Percentiles rank a stretch among this genome's conserved stretches.
phyloP scores from a whole-genome alignment of 2,797 vertebrate genomes.

The Loris lydekkerianus region DNA sequence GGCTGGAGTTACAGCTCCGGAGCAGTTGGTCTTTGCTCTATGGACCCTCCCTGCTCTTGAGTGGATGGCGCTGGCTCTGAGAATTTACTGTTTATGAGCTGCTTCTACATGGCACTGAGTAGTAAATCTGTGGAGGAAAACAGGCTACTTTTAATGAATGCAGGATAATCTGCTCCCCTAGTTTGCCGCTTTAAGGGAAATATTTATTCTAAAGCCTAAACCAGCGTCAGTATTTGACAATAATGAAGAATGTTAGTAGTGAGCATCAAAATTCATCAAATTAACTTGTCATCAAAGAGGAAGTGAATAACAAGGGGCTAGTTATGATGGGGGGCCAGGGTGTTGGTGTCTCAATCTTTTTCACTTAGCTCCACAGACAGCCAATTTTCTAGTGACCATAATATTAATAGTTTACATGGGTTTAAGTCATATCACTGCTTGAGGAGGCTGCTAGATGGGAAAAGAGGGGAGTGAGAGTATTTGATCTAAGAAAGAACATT shows the following conservation, averaged over 20 bases:
- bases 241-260: slow-evolving; percentile 11
- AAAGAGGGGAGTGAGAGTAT: background rate
- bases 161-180: slow-evolving; percentile 12
- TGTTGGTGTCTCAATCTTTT: slow-evolving; percentile 4
- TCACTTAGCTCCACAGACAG: slow-evolving; percentile 61
- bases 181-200: slow-evolving; percentile 39
- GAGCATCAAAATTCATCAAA: slow-evolving; percentile 18
- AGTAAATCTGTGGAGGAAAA: slow-evolving; percentile 45
- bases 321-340: background rate
- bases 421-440: slow-evolving; percentile 6
- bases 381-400: slow-evolving; percentile 5
- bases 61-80: background rate
- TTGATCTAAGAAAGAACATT: slow-evolving; percentile 15
- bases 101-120: background rate
- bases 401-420: background rate
- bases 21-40: background rate
- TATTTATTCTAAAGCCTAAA: slow-evolving; percentile 31
- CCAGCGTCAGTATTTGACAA: background rate
- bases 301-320: slow-evolving; percentile 14
- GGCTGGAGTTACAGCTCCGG: background rate
- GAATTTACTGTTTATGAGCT: slow-evolving; percentile 9
- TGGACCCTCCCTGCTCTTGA: background rate
- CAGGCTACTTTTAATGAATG: slow-evolving; percentile 6
- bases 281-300: slow-evolving; percentile 17
- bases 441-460: background rate